Percentiles rank a stretch among this genome's conserved stretches.
phyloP scores from a whole-genome alignment of 2,888 invertebrate genomes.

The Chydorus sphaericus region DNA sequence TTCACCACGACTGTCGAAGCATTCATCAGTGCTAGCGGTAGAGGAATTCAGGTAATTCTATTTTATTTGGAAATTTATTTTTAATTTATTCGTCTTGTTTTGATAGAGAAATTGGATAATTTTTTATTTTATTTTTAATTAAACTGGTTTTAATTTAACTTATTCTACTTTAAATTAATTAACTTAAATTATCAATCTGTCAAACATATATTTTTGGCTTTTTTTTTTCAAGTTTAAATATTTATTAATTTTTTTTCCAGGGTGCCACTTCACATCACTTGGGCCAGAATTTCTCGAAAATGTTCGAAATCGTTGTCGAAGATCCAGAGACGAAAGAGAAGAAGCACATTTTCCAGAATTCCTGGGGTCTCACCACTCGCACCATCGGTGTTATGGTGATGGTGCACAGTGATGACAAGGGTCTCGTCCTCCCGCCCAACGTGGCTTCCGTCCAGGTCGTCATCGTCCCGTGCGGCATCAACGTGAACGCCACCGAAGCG shows the following conservation, averaged over 20 bases:
- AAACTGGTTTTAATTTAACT: too few relatives aligned
- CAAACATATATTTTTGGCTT: background rate
- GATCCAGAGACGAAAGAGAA: conserved; percentile 72
- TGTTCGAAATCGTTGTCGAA: conserved; percentile 94
- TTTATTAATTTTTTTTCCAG: conserved; percentile 26
- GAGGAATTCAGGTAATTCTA: conserved; percentile 61
- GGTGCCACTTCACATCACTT: conserved; percentile 97
- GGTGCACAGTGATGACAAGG: conserved; percentile 91
- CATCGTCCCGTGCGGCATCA: conserved; percentile 87
- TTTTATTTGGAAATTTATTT: background rate
- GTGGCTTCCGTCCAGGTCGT: conserved; percentile 60
- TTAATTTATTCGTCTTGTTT: background rate
- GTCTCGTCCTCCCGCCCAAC: conserved; percentile 84
- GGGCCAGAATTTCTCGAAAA: conserved; percentile 98
- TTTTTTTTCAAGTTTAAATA: background rate
- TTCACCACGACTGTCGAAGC: conserved; percentile 96
- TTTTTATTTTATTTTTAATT: background rate
- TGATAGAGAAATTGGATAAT: too few relatives aligned
- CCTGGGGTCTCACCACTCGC: conserved; percentile 95
- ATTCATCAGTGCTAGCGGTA: conserved; percentile 80
- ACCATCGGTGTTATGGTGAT: conserved; percentile 63
- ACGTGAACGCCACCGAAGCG: conserved; percentile 43
- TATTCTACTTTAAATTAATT: too few relatives aligned
- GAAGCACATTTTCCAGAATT: conserved; percentile 82
- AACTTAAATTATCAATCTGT: too few relatives aligned